Evolutionary conservation across 2,113 vertebrate genomes (phyloP).

Genomic region (Gambusia affinis): DNA sequence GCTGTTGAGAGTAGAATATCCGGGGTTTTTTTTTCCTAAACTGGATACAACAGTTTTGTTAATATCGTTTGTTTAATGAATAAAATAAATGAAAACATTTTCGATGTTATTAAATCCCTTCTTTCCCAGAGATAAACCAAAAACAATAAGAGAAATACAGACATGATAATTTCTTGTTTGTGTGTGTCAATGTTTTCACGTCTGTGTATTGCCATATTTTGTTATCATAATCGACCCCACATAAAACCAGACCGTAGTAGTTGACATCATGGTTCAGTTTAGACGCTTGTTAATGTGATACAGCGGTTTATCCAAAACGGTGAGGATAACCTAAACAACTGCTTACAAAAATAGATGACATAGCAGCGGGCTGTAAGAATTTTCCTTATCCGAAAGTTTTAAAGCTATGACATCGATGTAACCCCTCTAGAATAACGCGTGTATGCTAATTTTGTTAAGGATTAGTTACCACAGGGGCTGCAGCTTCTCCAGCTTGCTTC

Average conservation of each 20-base stretch:
- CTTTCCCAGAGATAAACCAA: no score
- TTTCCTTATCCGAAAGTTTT: neutral
- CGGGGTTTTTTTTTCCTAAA: no score
- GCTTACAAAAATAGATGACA: neutral
- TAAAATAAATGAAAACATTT: no score
- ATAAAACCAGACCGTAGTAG: neutral
- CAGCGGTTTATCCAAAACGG: neutral
- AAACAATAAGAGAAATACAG: no score
- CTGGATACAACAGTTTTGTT: no score
- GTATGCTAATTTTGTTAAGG: neutral
- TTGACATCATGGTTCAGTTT: constrained; percentile 4
- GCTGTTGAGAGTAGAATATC: no score
- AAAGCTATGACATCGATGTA: neutral
- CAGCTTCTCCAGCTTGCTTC: constrained; percentile 2
- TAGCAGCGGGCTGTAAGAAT: neutral
- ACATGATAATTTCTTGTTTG: no score
- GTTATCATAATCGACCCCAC: neutral
- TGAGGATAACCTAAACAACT: neutral
- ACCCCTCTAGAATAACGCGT: neutral
- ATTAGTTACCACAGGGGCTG: constrained; percentile 10
- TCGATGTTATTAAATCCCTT: no score
- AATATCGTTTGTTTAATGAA: no score
- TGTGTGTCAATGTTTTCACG: no score
- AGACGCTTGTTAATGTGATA: neutral
- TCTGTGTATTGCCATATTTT: no score